A percentile compares a stretch with the other conserved stretches of the same genome.
Evolutionary conservation across 2,113 vertebrate genomes (phyloP).

Genomic region (Chascanopsetta lugubris): DNA sequence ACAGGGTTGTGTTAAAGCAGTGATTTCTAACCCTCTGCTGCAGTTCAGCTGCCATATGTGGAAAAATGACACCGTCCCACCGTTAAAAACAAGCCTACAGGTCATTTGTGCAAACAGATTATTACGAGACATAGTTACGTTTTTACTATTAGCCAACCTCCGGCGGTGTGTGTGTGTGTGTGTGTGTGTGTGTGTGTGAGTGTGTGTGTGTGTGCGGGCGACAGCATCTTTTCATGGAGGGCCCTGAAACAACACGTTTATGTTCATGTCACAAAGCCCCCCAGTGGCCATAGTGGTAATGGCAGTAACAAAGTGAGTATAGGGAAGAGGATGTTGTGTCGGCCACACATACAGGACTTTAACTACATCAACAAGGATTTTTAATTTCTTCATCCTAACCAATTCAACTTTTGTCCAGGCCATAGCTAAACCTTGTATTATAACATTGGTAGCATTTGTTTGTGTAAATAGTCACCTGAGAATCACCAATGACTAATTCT

Average conservation of each 20-base stretch:
- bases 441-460: too few relatives aligned
- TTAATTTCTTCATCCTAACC: too few relatives aligned
- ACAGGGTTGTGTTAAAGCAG: slow-evolving; percentile 9
- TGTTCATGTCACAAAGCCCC: neutral
- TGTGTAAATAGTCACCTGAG: too few relatives aligned
- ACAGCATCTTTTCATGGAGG: neutral
- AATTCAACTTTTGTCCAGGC: too few relatives aligned
- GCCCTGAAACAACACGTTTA: neutral
- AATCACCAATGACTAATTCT: too few relatives aligned
- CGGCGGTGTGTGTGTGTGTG: neutral
- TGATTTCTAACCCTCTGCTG: neutral
- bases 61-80: neutral
- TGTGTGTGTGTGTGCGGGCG: too few relatives aligned
- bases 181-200: too few relatives aligned
- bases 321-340: neutral
- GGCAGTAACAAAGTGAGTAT: neutral
- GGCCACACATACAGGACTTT: too few relatives aligned
- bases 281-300: neutral
- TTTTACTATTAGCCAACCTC: neutral
- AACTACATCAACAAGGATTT: too few relatives aligned
- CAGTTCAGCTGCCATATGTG: neutral
- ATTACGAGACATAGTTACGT: slow-evolving; percentile 1
- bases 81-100: neutral
- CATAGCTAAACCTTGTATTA: too few relatives aligned
- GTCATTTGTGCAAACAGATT: slow-evolving; percentile 1